A percentile compares a stretch with the other conserved stretches of the same genome.
These are phyloP conservation scores for Platorchestia sp. DNA, from an alignment of 1,140 invertebrate genomes.

Conservation along the genomic window DNA sequence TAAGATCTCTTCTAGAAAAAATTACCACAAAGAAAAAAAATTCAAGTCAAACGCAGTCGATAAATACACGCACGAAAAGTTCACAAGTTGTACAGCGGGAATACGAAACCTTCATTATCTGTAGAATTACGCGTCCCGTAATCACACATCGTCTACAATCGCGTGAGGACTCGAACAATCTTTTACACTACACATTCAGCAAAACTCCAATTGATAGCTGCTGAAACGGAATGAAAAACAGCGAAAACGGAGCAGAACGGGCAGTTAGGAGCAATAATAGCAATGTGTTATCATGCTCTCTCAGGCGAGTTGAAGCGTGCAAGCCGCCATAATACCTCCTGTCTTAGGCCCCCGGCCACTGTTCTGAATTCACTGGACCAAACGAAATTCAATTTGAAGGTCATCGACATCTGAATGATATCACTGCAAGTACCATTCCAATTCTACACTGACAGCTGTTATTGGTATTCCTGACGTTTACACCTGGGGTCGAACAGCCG, in stretches of 20 bases:
- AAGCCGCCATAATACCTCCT: background rate
- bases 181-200: background rate
- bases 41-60: background rate
- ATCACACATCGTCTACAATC: background rate
- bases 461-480: background rate
- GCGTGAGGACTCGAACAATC: background rate
- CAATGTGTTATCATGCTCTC: conserved; percentile 4
- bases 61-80: background rate
- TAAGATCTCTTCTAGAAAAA: too few species aligned
- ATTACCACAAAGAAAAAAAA: too few species aligned
- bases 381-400: background rate
- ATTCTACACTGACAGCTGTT: background rate
- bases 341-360: background rate
- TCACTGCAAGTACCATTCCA: conserved; percentile 12
- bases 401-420: background rate
- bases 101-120: background rate
- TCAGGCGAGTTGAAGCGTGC: background rate
- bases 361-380: background rate
- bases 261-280: background rate
- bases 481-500: background rate
- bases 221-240: background rate
- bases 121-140: background rate
- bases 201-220: background rate
- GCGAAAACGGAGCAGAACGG: background rate
- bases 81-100: background rate